Conservation (phyloP, 2,888 invertebrate genomes). For the Cephus pulcher region DNA sequence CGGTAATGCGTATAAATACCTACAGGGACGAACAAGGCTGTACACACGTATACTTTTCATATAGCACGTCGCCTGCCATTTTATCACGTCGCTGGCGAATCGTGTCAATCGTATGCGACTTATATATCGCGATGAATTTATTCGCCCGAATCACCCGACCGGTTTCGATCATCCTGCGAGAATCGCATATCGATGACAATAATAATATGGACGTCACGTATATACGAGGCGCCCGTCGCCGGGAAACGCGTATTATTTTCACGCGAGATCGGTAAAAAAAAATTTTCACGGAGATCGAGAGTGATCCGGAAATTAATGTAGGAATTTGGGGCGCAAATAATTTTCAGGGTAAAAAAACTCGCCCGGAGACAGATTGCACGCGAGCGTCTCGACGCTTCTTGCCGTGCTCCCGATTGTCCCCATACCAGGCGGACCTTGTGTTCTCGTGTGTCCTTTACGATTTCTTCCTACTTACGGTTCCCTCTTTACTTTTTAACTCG, state of each 20-base stretch:
- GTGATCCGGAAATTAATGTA: not conserved
- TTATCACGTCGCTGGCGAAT: too few relatives aligned
- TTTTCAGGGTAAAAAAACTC: not conserved
- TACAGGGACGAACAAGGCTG: too few relatives aligned
- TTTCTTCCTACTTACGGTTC: not conserved
- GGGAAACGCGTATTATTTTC: slow-evolving; percentile 7
- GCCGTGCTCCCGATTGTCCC: too few relatives aligned
- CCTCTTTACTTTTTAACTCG: not conserved
- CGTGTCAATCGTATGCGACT: too few relatives aligned
- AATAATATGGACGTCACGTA: not conserved
- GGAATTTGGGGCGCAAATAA: not conserved
- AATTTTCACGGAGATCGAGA: not conserved
- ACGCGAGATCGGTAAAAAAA: not conserved
- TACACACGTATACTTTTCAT: too few relatives aligned
- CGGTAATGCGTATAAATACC: too few relatives aligned
- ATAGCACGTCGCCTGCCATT: too few relatives aligned
- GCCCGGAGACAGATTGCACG: not conserved
- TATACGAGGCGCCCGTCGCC: too few relatives aligned
- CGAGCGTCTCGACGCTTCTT: not conserved
- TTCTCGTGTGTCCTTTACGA: not conserved
- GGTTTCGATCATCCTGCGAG: not conserved
- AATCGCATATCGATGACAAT: not conserved
- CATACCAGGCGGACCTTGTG: too few relatives aligned
- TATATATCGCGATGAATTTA: not conserved
- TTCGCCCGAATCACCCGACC: not conserved